Conservation (phyloP, 2,113 vertebrate species). For the Oncorhynchus tshawytscha region DNA sequence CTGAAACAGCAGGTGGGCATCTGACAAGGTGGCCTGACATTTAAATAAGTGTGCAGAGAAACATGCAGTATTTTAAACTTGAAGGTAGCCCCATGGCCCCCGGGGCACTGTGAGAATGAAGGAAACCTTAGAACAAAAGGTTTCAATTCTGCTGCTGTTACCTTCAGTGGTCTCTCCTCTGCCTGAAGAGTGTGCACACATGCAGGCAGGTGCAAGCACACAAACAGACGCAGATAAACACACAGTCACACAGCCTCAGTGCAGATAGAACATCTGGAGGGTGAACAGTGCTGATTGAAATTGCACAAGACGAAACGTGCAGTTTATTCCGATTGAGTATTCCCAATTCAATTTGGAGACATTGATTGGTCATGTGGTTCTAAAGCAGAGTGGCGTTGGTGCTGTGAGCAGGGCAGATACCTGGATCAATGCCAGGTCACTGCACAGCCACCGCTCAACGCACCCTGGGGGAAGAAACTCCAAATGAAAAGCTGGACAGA, state of each 20-base stretch:
- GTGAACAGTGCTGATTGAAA: not conserved
- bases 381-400: slow-evolving; percentile 8
- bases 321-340: not conserved
- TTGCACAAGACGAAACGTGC: not conserved
- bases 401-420: not conserved
- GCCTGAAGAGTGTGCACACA: not conserved
- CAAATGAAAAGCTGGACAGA: not conserved
- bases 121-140: not conserved
- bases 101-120: no score
- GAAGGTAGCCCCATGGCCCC: slow-evolving; percentile 36
- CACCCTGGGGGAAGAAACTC: not conserved
- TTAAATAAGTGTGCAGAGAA: slow-evolving; percentile 50
- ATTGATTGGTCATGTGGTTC: slow-evolving; percentile 23
- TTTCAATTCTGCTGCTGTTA: slow-evolving; percentile 19
- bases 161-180: slow-evolving; percentile 21
- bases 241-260: not conserved
- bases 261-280: not conserved
- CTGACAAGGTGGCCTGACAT: slow-evolving; percentile 46
- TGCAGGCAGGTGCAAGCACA: not conserved
- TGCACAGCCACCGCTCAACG: not conserved
- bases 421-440: slow-evolving; percentile 2
- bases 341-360: slow-evolving; percentile 15
- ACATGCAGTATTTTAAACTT: slow-evolving; percentile 1
- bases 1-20: no score
- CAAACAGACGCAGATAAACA: slow-evolving; percentile 20